These are phyloP conservation scores for Zophobas atratus DNA, from an alignment of 1,140 invertebrate species.

Conservation along the genomic window DNA sequence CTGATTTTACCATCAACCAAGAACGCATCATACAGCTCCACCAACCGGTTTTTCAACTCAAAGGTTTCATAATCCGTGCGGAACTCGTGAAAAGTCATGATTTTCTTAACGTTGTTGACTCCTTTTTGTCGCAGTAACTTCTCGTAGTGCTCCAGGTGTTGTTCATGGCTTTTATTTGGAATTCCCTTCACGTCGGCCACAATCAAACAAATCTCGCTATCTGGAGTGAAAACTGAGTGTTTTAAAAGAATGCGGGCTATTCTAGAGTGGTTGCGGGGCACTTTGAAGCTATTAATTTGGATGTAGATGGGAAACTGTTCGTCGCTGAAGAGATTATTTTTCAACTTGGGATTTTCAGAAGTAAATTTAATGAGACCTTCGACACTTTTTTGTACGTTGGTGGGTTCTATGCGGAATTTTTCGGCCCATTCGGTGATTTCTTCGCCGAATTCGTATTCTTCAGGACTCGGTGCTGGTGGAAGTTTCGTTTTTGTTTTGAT, in stretches of 20 bases:
- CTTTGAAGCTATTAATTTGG: constrained; percentile 69
- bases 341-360: constrained; percentile 54
- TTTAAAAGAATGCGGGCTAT: constrained; percentile 70
- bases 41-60: constrained; percentile 75
- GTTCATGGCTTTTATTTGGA: constrained; percentile 72
- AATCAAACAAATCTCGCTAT: constrained; percentile 73
- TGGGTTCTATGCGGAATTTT: constrained; percentile 10
- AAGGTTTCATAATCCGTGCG: constrained; percentile 78
- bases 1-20: constrained; percentile 76
- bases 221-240: constrained; percentile 68
- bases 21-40: constrained; percentile 76
- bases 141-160: constrained; percentile 74
- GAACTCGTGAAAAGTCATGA: constrained; percentile 76
- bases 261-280: constrained; percentile 67
- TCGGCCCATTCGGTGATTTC: not conserved
- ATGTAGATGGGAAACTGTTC: constrained; percentile 66
- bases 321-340: constrained; percentile 67
- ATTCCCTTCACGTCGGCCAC: constrained; percentile 71
- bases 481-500: not conserved
- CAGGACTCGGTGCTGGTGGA: not conserved
- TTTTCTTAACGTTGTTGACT: constrained; percentile 69
- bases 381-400: constrained; percentile 47
- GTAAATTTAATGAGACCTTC: constrained; percentile 55
- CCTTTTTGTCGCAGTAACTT: constrained; percentile 70
- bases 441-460: not conserved